Percentiles rank a stretch among this genome's conserved stretches.
Conservation (phyloP, 2,797 vertebrate species). For the Xenopus petersii region DNA sequence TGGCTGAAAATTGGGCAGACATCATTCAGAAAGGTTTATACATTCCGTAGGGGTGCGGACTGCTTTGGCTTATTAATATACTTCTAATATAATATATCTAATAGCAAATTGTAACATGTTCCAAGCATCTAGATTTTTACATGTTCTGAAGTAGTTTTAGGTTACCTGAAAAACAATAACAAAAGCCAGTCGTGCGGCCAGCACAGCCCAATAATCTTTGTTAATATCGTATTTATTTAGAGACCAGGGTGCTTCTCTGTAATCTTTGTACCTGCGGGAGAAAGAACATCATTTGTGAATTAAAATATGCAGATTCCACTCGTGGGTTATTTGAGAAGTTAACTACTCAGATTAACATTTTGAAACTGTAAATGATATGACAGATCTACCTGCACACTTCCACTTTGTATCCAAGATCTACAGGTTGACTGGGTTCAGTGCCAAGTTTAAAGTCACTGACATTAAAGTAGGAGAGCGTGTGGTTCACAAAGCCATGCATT, state of each 20-base stretch:
- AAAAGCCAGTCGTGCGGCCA: constrained; percentile 88
- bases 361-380: too few relatives aligned
- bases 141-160: neutral
- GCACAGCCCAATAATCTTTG: constrained; percentile 91
- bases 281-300: neutral
- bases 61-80: too few relatives aligned
- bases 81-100: too few relatives aligned
- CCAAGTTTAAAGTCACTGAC: constrained; percentile 85
- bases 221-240: constrained; percentile 84
- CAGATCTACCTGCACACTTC: constrained; percentile 82
- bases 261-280: constrained; percentile 80
- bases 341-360: too few relatives aligned
- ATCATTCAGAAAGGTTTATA: too few relatives aligned
- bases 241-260: constrained; percentile 89
- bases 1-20: too few relatives aligned
- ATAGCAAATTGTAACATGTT: too few relatives aligned
- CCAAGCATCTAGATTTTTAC: too few relatives aligned
- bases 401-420: constrained; percentile 80
- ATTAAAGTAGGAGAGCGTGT: constrained; percentile 92
- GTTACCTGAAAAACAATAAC: constrained; percentile 93
- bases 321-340: neutral
- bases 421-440: constrained; percentile 75
- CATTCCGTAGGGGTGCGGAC: too few relatives aligned
- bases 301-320: too few relatives aligned
- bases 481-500: constrained; percentile 91